Evolutionary conservation across 1,140 invertebrate species (phyloP).

Genomic region (Panagrolaimus sp.): DNA sequence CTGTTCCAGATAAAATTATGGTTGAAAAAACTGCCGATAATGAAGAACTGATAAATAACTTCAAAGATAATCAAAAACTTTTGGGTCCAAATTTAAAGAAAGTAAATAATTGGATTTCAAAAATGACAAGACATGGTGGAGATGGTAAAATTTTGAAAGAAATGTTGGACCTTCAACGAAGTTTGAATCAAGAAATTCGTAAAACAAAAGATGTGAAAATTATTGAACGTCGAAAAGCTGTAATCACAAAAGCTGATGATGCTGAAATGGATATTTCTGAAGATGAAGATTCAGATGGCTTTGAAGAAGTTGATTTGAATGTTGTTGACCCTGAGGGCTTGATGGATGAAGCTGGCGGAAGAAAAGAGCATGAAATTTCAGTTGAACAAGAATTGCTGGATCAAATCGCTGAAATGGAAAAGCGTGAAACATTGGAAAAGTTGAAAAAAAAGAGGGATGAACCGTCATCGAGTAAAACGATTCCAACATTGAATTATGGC

Average conservation of each 20-base stretch:
- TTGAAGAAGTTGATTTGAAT: constrained; percentile 2
- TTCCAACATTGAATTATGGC: constrained; percentile 38
- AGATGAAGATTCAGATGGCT: not conserved
- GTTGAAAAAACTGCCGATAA: not conserved
- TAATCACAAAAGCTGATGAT: not conserved
- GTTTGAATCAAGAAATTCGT: not conserved
- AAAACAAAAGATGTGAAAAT: not conserved
- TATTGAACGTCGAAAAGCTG: not conserved
- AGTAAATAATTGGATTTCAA: constrained; percentile 5
- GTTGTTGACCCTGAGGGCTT: constrained; percentile 3
- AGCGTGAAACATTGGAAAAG: not conserved
- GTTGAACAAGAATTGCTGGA: not conserved
- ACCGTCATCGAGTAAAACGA: not conserved
- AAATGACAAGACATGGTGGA: not conserved
- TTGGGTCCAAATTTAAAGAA: not conserved
- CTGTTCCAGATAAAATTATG: not conserved
- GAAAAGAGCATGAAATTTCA: not conserved
- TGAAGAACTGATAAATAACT: not conserved
- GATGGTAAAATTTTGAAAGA: not conserved
- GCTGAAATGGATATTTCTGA: not conserved
- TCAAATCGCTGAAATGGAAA: not conserved
- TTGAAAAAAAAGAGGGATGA: too few relatives aligned
- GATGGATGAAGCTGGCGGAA: not conserved
- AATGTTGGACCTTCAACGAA: not conserved
- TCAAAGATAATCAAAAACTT: not conserved